Evolutionary conservation across 2,113 vertebrate species (phyloP).

Genomic region (Brachypodius melanocephalos): DNA sequence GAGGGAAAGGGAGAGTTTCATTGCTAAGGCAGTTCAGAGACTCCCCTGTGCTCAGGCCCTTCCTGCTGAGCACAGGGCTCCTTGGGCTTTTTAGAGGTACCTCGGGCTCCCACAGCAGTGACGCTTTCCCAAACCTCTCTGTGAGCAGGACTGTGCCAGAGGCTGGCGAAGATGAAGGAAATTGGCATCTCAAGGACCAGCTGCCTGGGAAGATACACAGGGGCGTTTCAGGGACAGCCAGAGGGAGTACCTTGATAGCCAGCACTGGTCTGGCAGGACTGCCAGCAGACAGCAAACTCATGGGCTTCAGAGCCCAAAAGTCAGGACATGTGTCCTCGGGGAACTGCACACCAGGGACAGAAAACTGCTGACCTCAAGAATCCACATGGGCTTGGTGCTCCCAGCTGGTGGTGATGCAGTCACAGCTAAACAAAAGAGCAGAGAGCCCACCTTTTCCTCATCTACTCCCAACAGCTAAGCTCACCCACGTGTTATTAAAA

Average conservation of each 20-base stretch:
- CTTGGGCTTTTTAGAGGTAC: neutral
- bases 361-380: neutral
- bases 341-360: neutral
- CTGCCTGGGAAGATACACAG: neutral
- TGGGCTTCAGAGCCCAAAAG: neutral
- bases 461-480: neutral
- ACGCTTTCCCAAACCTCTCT: neutral
- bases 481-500: neutral
- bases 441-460: neutral
- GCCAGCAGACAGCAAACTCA: neutral
- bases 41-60: neutral
- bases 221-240: neutral
- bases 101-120: accelerated
- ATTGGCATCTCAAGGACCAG: neutral
- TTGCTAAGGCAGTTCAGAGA: neutral
- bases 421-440: neutral
- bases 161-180: neutral
- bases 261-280: neutral
- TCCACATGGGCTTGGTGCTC: neutral
- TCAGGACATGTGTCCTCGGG: neutral
- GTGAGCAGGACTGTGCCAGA: neutral
- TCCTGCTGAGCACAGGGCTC: neutral
- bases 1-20: neutral
- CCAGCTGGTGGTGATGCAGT: neutral
- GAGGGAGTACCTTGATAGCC: neutral